Evolutionary conservation across 1,140 invertebrate species (phyloP), one percentile per base, ranked within the genome.

Genomic region (Sinella curviseta): DNA sequence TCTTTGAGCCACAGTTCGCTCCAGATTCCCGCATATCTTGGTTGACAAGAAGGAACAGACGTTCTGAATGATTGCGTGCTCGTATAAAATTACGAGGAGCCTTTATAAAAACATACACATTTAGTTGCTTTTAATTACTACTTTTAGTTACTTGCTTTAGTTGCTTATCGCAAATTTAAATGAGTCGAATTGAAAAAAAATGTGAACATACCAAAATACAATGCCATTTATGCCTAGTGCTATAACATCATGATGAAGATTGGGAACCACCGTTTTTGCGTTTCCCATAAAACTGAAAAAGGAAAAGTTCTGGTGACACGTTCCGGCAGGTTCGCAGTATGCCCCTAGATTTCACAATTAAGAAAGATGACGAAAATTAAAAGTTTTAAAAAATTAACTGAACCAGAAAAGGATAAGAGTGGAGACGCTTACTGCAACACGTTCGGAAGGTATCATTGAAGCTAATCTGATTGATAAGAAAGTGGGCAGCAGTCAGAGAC

Each of bases 341-440:
- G 8, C 14, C 24, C 39, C 74, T 75, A 70, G 24, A 60, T n/a
- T n/a, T n/a, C n/a, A n/a, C n/a, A n/a, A n/a, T n/a, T n/a, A n/a
- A n/a, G n/a, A n/a, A n/a, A n/a, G n/a, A n/a, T n/a, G n/a, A n/a
- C n/a, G n/a, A n/a, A n/a, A n/a, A n/a, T n/a, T n/a, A n/a, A n/a
- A n/a, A n/a, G n/a, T n/a, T n/a, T n/a, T n/a, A n/a, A n/a, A n/a
- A n/a, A n/a, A n/a, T n/a, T n/a, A n/a, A n/a, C n/a, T n/a, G n/a
- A n/a, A n/a, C n/a, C n/a, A n/a, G n/a, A n/a, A n/a, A n/a, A n/a
- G n/a, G n/a, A n/a, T n/a, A n/a, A n/a, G n/a, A n/a, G n/a, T n/a
- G n/a, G n/a, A n/a, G n/a, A n/a, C n/a, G 35, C 74, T 36, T 48
- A 75, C 74, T 75, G 36, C 74, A 75, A 26, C 74, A 75, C 8